Percentiles rank a stretch among this genome's conserved stretches.
These are phyloP conservation scores for Laticauda colubrina DNA, from an alignment of 2,113 vertebrate species.

Conservation along the genomic window DNA sequence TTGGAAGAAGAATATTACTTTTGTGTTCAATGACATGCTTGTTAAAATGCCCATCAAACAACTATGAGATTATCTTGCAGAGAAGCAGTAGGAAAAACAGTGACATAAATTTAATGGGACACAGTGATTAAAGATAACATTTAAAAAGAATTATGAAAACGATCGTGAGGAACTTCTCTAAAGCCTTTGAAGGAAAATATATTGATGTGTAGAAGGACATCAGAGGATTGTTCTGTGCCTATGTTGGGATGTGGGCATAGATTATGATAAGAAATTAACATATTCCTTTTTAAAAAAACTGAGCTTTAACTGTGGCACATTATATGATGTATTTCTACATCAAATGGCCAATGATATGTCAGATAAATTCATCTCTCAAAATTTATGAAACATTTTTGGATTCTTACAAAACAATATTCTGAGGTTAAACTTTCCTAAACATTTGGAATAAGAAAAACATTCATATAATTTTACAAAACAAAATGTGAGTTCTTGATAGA, in stretches of 20 bases:
- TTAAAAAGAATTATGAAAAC: neutral
- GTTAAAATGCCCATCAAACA: conserved; percentile 27
- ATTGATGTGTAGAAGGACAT: conserved; percentile 14
- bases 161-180: neutral
- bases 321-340: conserved; percentile 14
- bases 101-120: conserved; percentile 22
- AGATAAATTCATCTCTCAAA: conserved; percentile 35
- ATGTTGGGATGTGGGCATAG: neutral
- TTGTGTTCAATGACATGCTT: conserved; percentile 54
- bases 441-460: neutral
- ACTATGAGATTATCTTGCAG: conserved; percentile 33
- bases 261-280: conserved; percentile 25
- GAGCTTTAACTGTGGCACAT: conserved; percentile 2
- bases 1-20: conserved; percentile 51
- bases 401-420: neutral
- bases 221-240: conserved; percentile 13
- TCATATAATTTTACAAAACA: conserved; percentile 17
- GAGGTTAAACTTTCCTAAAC: neutral
- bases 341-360: conserved; percentile 22
- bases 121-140: conserved; percentile 13
- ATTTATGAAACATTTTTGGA: neutral
- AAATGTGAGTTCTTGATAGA: neutral
- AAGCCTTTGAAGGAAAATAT: conserved; percentile 13
- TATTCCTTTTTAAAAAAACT: conserved; percentile 33
- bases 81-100: conserved; percentile 11